phyloP scores from a whole-genome alignment of 2,113 vertebrate species.

The Bucco capensis region DNA sequence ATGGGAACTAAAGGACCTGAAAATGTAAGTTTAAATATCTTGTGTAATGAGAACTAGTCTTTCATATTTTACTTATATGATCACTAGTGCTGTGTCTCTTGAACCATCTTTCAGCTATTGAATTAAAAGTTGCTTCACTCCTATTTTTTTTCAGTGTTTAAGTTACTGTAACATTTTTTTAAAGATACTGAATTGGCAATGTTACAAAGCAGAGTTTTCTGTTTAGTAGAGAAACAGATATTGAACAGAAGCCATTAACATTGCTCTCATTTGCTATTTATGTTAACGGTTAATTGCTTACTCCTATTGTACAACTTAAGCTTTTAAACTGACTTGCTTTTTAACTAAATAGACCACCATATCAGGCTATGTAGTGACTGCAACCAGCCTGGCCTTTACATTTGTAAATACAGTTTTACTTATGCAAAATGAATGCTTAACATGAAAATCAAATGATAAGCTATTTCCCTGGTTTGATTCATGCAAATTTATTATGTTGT shows the following conservation, averaged over 20 bases:
- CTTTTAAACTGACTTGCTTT: background rate
- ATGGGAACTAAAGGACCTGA: constrained; percentile 99
- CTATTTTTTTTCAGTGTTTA: background rate
- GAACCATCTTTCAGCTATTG: background rate
- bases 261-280: background rate
- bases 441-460: background rate
- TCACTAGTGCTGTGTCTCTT: background rate
- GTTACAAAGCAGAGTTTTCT: background rate
- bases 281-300: background rate
- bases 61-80: background rate
- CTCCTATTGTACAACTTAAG: background rate
- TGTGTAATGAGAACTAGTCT: background rate
- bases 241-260: background rate
- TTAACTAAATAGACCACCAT: background rate
- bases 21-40: constrained; percentile 81
- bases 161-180: background rate
- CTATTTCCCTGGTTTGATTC: background rate
- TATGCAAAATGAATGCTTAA: background rate
- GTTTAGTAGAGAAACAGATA: background rate
- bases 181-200: background rate
- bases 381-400: background rate
- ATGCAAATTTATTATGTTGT: background rate
- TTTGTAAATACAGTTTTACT: background rate
- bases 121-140: background rate
- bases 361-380: background rate